Percentiles rank a stretch among this genome's conserved stretches.
phyloP scores from a whole-genome alignment of 2,113 vertebrate species.

The Barnardius zonarius region DNA sequence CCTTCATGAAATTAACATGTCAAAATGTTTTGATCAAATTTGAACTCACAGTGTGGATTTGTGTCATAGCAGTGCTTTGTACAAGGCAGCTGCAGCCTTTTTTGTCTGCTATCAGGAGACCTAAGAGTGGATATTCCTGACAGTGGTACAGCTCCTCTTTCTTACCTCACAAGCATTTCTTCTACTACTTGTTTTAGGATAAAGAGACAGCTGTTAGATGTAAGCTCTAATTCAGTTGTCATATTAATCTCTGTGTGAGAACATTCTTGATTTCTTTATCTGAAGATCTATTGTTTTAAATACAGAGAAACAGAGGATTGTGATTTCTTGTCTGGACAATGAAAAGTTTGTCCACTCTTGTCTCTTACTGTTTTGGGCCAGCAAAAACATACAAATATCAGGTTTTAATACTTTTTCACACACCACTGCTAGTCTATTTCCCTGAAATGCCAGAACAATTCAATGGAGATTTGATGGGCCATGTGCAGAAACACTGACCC shows the following conservation, averaged over 20 bases:
- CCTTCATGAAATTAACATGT: not conserved
- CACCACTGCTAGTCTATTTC: not conserved
- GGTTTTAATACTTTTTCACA: not conserved
- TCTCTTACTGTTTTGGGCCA: not conserved
- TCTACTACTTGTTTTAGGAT: not conserved
- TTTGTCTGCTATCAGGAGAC: not conserved
- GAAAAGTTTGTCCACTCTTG: not conserved
- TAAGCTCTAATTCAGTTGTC: not conserved
- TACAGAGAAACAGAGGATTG: not conserved
- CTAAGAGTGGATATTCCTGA: not conserved
- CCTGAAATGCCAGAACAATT: not conserved
- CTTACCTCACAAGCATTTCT: not conserved
- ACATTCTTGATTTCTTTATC: not conserved
- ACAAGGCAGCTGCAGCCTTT: not conserved
- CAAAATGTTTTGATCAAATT: not conserved
- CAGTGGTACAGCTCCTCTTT: not conserved
- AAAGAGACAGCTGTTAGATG: not conserved
- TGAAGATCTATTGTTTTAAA: not conserved
- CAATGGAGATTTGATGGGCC: not conserved
- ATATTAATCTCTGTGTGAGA: not conserved
- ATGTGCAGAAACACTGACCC: not conserved
- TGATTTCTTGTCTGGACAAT: not conserved
- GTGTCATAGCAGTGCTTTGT: not conserved
- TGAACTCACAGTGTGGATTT: not conserved
- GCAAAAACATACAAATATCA: not conserved